Conservation (phyloP, 2,888 invertebrate genomes). For the Cordilura impudica region DNA sequence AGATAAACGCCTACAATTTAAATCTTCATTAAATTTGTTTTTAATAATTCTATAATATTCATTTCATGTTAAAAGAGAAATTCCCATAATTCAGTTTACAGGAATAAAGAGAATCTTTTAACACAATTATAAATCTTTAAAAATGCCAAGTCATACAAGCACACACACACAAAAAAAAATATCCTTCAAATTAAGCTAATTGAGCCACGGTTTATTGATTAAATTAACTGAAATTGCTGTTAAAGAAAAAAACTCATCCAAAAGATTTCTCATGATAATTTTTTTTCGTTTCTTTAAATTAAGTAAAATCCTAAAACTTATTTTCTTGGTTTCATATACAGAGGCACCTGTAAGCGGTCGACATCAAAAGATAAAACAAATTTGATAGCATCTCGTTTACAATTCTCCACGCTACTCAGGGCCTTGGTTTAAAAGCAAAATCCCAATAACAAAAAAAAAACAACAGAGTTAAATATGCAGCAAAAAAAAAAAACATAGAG, state of each 20-base stretch:
- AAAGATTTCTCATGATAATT: conserved; percentile 52
- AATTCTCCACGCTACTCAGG: conserved; percentile 71
- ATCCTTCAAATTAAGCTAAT: conserved; percentile 72
- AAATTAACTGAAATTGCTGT: conserved; percentile 46
- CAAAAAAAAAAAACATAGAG: not conserved
- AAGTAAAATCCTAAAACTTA: not conserved
- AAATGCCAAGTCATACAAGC: conserved; percentile 36
- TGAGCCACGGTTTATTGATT: conserved; percentile 66
- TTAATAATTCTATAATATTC: conserved; percentile 18
- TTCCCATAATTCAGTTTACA: conserved; percentile 33
- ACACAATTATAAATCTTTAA: conserved; percentile 71
- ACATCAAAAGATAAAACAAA: conserved; percentile 66
- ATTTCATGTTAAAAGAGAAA: conserved; percentile 11
- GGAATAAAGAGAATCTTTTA: conserved; percentile 60
- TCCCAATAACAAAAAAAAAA: conserved; percentile 9
- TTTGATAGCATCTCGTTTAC: conserved; percentile 68
- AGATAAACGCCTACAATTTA: conserved; percentile 49
- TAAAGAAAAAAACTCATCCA: too few relatives aligned
- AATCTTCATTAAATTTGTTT: conserved; percentile 7
- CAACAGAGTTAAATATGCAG: conserved; percentile 7
- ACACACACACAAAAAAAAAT: conserved; percentile 28
- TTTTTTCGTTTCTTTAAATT: too few relatives aligned
- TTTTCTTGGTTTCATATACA: not conserved
- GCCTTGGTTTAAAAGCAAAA: conserved; percentile 19
- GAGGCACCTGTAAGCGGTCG: conserved; percentile 62